Conservation (phyloP, 2,113 vertebrate species). For the Galemys pyrenaicus region DNA sequence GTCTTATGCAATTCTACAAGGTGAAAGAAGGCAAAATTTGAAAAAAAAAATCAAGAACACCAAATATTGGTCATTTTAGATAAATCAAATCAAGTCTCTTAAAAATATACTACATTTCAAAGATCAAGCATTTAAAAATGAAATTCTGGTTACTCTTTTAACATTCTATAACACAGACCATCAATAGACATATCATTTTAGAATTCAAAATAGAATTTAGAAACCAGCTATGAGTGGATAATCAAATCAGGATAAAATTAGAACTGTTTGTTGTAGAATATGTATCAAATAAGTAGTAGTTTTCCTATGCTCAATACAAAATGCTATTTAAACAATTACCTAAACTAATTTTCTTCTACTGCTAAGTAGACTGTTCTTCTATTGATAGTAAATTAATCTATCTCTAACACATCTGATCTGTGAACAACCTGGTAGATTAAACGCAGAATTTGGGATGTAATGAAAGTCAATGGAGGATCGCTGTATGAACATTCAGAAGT, state of each 20-base stretch:
- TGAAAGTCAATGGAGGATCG: neutral
- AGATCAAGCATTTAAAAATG: constrained; percentile 13
- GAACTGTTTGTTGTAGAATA: neutral
- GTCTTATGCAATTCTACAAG: neutral
- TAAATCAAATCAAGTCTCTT: neutral
- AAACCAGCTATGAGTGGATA: neutral
- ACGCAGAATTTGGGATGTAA: neutral
- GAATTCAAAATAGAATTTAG: neutral
- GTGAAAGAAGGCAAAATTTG: neutral
- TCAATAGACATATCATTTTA: neutral
- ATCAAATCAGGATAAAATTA: neutral
- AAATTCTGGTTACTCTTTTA: neutral
- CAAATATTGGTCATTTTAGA: neutral
- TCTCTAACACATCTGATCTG: neutral
- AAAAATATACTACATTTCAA: constrained; percentile 18
- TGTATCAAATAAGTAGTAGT: neutral
- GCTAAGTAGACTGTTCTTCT: neutral
- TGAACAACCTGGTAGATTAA: neutral
- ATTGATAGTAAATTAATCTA: neutral
- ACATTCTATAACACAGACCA: neutral
- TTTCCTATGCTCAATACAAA: neutral
- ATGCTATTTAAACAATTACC: neutral
- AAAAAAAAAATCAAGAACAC: neutral
- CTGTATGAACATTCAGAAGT: neutral
- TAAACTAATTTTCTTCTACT: neutral